A percentile compares a stretch with the other conserved stretches of the same genome.
phyloP scores from a whole-genome alignment of 2,113 vertebrate species.

The Solea senegalensis region DNA sequence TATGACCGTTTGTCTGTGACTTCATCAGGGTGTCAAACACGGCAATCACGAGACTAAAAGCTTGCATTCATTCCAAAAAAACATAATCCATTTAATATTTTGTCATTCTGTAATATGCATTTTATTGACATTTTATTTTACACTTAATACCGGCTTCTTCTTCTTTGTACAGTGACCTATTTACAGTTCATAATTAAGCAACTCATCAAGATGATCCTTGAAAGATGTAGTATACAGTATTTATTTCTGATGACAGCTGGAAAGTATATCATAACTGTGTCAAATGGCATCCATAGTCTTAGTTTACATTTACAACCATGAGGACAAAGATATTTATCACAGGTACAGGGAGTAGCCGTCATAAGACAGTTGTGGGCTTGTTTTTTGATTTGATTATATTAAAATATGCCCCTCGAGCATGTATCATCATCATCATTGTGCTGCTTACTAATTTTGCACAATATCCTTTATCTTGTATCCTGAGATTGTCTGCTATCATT shows the following conservation, averaged over 20 bases:
- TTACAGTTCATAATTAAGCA: no score
- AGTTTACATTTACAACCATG: not conserved
- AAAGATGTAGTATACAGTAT: not conserved
- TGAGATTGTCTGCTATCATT: not conserved
- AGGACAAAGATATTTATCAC: conserved; percentile 1
- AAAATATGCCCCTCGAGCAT: not conserved
- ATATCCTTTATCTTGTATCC: not conserved
- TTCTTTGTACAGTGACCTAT: no score
- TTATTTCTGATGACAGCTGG: not conserved
- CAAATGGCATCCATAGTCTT: not conserved
- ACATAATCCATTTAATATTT: no score
- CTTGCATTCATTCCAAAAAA: no score
- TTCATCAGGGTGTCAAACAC: not conserved
- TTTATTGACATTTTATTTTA: not conserved
- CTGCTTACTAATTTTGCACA: conserved; percentile 1
- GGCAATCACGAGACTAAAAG: no score
- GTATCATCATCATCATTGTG: not conserved
- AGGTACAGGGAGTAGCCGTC: not conserved
- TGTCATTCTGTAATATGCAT: no score
- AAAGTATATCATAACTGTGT: conserved; percentile 1
- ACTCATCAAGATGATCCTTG: no score
- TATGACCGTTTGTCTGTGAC: conserved; percentile 21
- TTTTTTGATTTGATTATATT: not conserved
- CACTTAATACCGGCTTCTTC: no score
- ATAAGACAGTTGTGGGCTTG: not conserved